These are phyloP conservation scores for Hylaeus volcanicus DNA, from an alignment of 1,140 invertebrate genomes.

Conservation along the genomic window DNA sequence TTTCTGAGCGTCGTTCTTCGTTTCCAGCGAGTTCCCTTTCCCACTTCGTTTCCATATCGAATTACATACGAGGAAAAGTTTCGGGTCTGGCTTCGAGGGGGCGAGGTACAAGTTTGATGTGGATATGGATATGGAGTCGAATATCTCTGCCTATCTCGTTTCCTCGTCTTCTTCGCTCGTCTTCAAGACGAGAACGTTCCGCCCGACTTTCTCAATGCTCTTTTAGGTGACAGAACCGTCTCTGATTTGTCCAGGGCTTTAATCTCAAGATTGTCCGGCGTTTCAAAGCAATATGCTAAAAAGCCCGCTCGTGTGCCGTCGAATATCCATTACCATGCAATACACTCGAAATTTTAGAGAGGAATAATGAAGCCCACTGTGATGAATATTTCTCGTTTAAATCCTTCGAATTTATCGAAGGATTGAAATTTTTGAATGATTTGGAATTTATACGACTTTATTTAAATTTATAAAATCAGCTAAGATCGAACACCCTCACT, in stretches of 20 bases:
- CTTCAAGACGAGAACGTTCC: conserved; percentile 35
- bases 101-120: conserved; percentile 70
- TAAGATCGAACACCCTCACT: too few relatives aligned
- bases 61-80: conserved; percentile 73
- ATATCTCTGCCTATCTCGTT: conserved; percentile 62
- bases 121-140: conserved; percentile 68
- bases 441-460: too few relatives aligned
- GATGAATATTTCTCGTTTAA: too few relatives aligned
- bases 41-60: conserved; percentile 70
- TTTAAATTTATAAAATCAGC: too few relatives aligned
- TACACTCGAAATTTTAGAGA: not conserved
- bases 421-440: too few relatives aligned
- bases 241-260: conserved; percentile 64
- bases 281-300: conserved; percentile 50
- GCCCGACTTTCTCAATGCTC: conserved; percentile 50
- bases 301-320: not conserved
- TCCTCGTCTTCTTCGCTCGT: conserved; percentile 51
- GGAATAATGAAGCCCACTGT: not conserved
- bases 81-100: conserved; percentile 63
- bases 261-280: conserved; percentile 68
- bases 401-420: too few relatives aligned
- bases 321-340: not conserved
- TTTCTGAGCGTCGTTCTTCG: conserved; percentile 46
- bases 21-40: conserved; percentile 56
- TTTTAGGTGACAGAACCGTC: conserved; percentile 62